phyloP scores from a whole-genome alignment of 2,888 invertebrate species.

The Parnassius glacialis region DNA sequence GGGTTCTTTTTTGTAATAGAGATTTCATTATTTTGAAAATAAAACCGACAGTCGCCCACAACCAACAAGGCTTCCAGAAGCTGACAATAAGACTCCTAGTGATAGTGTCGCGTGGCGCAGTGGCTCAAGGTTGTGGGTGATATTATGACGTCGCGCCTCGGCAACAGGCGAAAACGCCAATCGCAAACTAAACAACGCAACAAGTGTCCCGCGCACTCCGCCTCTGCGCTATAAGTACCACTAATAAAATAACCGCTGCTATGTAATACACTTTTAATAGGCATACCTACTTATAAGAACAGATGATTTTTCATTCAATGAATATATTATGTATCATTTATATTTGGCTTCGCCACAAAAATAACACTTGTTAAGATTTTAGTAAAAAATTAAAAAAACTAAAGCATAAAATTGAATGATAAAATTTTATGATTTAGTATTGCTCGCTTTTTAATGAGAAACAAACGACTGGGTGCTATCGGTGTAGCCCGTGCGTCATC shows the following conservation, averaged over 20 bases:
- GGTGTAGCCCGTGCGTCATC: constrained; percentile 73
- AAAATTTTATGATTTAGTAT: constrained; percentile 26
- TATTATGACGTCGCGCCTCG: constrained; percentile 62
- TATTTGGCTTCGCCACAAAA: no score
- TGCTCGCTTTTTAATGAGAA: constrained; percentile 57
- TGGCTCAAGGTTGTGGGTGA: constrained; percentile 50
- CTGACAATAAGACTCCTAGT: constrained; percentile 15
- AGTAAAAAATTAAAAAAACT: not conserved
- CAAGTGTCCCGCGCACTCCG: constrained; percentile 59
- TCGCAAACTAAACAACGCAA: constrained; percentile 76
- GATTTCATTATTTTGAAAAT: not conserved
- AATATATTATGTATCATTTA: no score
- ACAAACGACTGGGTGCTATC: constrained; percentile 56
- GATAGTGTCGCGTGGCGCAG: constrained; percentile 49
- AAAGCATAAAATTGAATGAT: no score
- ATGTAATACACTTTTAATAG: constrained; percentile 26
- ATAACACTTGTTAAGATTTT: not conserved
- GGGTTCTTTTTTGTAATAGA: not conserved
- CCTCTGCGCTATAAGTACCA: constrained; percentile 58
- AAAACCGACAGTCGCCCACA: not conserved
- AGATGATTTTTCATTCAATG: not conserved
- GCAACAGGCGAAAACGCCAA: constrained; percentile 69
- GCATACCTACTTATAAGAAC: not conserved
- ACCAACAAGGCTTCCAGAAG: constrained; percentile 7
- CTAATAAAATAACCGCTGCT: constrained; percentile 52